Base-by-base conservation (phyloP, 92 coral and sea anemone species). In the Zoanthus sansibaricus region DNA sequence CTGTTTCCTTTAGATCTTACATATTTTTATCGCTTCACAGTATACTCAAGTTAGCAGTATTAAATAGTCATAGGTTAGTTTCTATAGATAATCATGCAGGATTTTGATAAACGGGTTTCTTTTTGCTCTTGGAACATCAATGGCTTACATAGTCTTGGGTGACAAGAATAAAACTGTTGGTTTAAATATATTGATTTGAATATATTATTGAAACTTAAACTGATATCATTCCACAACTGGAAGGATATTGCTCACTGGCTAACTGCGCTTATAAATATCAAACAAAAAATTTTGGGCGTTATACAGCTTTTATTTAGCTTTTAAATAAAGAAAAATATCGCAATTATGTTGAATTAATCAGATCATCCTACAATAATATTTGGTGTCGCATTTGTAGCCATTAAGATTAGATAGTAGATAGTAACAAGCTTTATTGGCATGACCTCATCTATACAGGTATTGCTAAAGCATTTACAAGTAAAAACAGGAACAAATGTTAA, bases 121-220 rank as follows among this genome's bases (percentile, higher is more conserved):
- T 66, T 66, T 66, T 47, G 32, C 77, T 44, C n/a, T 42, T 42
- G 45, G 55, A 46, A 46, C 37, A 46, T 46, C 49, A n/a, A 15
- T 14, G 61, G 61, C 52, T 75, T 33, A 75, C 64, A 56, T 56
- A 56, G 73, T 75, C 44, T 59, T 90, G 25, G 93, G 87, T 45
- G 54, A 90, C 74, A 90, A 90, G 69, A 79, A 55, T 56, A 69
- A 79, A 58, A 71, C 62, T 54, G 5, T 31, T 79, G 90, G 86
- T 78, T 90, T 90, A 51, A 47, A 46, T 45, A 82, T 33, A 72
- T 66, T 49, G 51, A 25, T 25, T 25, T 87, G 14, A 74, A 59
- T 46, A 90, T 20, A 87, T 90, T 33, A 87, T 85, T 10, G 91
- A 87, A 87, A 25, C 91, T 46, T 90, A 91, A 91, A 44, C 88